These are phyloP conservation scores for Drosophila pseudoananassae DNA, from an alignment of 1,140 invertebrate genomes.

Conservation along the genomic window DNA sequence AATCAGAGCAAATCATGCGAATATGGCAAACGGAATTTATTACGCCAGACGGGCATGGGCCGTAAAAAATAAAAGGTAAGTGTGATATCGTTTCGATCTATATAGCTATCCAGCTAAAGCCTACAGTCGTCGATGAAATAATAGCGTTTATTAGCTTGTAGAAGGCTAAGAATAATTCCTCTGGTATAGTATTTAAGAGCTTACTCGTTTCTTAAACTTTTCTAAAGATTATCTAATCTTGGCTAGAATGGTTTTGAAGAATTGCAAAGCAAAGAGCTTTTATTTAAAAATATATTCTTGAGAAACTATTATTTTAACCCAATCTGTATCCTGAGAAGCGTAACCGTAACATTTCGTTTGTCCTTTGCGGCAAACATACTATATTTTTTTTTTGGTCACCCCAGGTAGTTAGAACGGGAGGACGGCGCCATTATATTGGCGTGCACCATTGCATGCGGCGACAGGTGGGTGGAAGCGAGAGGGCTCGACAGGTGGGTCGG, in stretches of 20 bases:
- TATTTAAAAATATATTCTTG: not conserved
- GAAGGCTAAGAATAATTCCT: not conserved
- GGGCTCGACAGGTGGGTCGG: not conserved
- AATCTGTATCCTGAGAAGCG: constrained; percentile 9
- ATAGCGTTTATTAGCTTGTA: not conserved
- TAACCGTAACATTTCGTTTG: constrained; percentile 56
- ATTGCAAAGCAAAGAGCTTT: too few relatives aligned
- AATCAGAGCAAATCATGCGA: constrained; percentile 81
- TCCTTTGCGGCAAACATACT: constrained; percentile 67
- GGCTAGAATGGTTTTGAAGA: too few relatives aligned
- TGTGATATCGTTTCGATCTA: constrained; percentile 70
- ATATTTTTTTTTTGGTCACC: constrained; percentile 39
- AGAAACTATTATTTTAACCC: not conserved
- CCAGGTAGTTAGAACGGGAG: not conserved
- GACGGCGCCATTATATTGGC: constrained; percentile 34
- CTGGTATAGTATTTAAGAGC: too few relatives aligned
- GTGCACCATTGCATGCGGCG: constrained; percentile 62
- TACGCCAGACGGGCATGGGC: constrained; percentile 54
- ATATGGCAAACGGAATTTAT: constrained; percentile 78
- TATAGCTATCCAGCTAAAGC: constrained; percentile 1
- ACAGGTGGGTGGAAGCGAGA: constrained; percentile 27
- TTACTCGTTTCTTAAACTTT: not conserved
- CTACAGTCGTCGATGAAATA: constrained; percentile 1
- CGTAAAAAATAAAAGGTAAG: constrained; percentile 81
- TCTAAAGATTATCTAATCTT: too few relatives aligned